phyloP scores from a whole-genome alignment of 1,140 invertebrate species.

The Lineus longissimus region DNA sequence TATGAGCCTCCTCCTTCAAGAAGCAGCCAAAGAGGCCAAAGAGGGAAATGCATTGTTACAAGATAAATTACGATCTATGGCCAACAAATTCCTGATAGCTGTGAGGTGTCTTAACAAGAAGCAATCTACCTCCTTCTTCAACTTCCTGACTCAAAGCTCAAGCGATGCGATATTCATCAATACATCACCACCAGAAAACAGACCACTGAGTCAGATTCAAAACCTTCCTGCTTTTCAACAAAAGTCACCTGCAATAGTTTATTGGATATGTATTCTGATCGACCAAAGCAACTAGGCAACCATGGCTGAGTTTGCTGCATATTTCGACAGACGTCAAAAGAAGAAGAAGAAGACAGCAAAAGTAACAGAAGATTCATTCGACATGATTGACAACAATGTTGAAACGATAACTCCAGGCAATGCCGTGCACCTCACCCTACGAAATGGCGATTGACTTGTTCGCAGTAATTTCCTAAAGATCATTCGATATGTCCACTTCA shows the following conservation, averaged over 20 bases:
- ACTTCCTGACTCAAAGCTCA: slow-evolving; percentile 21
- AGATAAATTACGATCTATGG: slow-evolving; percentile 18
- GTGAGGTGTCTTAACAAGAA: slow-evolving; percentile 23
- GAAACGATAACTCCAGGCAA: too few relatives aligned
- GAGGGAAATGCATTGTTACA: slow-evolving; percentile 21
- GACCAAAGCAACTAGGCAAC: not conserved
- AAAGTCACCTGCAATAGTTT: not conserved
- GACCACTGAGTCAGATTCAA: slow-evolving; percentile 4
- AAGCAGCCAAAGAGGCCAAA: slow-evolving; percentile 20
- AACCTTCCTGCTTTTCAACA: not conserved
- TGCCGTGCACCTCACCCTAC: not conserved
- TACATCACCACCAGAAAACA: slow-evolving; percentile 19
- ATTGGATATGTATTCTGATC: not conserved
- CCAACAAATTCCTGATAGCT: slow-evolving; percentile 21
- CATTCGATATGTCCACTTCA: slow-evolving; percentile 18
- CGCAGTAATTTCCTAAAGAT: not conserved
- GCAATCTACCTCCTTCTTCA: slow-evolving; percentile 23
- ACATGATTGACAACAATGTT: not conserved
- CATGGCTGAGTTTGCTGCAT: not conserved
- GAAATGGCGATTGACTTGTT: not conserved
- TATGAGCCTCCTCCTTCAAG: not conserved
- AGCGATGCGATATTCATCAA: slow-evolving; percentile 23
- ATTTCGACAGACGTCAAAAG: not conserved
- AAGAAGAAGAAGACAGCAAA: not conserved
- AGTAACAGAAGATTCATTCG: not conserved